A percentile compares a stretch with the other conserved stretches of the same genome.
Evolutionary conservation across 2,888 invertebrate genomes (phyloP).

Genomic region (Patella caerulea): DNA sequence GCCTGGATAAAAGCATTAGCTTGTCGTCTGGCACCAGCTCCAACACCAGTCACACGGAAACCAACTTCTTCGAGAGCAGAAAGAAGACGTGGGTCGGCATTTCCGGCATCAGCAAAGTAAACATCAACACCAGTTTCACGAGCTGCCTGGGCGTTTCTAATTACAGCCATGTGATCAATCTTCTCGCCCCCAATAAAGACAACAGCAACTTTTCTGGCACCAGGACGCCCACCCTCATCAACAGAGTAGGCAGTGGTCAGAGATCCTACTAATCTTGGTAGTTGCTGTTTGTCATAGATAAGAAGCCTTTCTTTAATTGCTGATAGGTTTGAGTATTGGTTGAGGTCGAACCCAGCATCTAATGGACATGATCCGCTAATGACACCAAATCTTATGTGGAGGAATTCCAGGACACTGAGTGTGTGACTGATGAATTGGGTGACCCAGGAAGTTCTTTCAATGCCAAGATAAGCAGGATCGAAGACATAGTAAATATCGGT

Average conservation of each 20-base stretch:
- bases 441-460: slow-evolving; percentile 32
- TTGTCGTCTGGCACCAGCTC: neutral
- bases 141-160: neutral
- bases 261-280: slow-evolving; percentile 14
- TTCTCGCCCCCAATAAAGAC: slow-evolving; percentile 21
- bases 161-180: neutral
- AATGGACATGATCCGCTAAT: slow-evolving; percentile 29
- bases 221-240: slow-evolving; percentile 20
- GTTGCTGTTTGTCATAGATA: slow-evolving; percentile 17
- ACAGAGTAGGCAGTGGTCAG: slow-evolving; percentile 16
- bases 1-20: neutral
- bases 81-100: neutral
- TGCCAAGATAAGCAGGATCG: slow-evolving; percentile 31
- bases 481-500: slow-evolving; percentile 35
- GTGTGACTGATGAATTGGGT: slow-evolving; percentile 34
- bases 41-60: neutral
- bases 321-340: slow-evolving; percentile 11
- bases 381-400: slow-evolving; percentile 11
- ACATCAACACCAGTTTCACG: neutral
- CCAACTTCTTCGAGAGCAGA: neutral
- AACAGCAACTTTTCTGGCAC: slow-evolving; percentile 22
- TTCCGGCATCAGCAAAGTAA: neutral
- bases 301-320: slow-evolving; percentile 15
- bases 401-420: slow-evolving; percentile 21
- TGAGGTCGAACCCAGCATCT: slow-evolving; percentile 29